These are phyloP conservation scores for Drosophila tropicalis DNA, from an alignment of 1,140 invertebrate genomes.

Conservation along the genomic window DNA sequence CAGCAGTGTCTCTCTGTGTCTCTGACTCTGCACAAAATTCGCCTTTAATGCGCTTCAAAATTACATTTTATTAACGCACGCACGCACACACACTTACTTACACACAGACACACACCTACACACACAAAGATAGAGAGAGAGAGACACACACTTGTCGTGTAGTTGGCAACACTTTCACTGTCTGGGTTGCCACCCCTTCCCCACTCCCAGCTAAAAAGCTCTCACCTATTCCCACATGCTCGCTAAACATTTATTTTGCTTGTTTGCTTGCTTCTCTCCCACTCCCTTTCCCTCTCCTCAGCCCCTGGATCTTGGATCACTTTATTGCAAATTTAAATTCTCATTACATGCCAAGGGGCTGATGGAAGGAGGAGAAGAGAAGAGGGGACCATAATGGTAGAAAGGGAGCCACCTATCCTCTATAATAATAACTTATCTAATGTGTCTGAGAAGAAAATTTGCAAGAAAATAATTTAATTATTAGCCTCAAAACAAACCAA, in stretches of 20 bases:
- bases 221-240: slow-evolving; percentile 22
- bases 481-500: slow-evolving; percentile 41
- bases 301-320: slow-evolving; percentile 37
- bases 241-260: slow-evolving; percentile 69
- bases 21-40: slow-evolving; percentile 57
- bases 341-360: slow-evolving; percentile 52
- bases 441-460: slow-evolving; percentile 61
- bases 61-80: slow-evolving; percentile 76
- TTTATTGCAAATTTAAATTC: slow-evolving; percentile 78
- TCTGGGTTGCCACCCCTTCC: slow-evolving; percentile 16
- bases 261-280: slow-evolving; percentile 54
- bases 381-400: not conserved
- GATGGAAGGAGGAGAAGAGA: no score
- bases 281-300: not conserved
- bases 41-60: slow-evolving; percentile 73
- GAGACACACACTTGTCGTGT: slow-evolving; percentile 43
- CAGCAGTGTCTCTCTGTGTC: slow-evolving; percentile 10
- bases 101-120: slow-evolving; percentile 27
- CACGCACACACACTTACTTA: slow-evolving; percentile 39
- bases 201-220: not conserved
- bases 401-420: not conserved
- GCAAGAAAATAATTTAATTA: slow-evolving; percentile 74
- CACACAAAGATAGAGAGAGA: slow-evolving; percentile 23
- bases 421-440: slow-evolving; percentile 55
- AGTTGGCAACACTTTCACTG: slow-evolving; percentile 71